A percentile compares a stretch with the other conserved stretches of the same genome.
These are phyloP conservation scores for Trichosurus vulpecula DNA, from an alignment of 2,797 vertebrate species.

Conservation along the genomic window DNA sequence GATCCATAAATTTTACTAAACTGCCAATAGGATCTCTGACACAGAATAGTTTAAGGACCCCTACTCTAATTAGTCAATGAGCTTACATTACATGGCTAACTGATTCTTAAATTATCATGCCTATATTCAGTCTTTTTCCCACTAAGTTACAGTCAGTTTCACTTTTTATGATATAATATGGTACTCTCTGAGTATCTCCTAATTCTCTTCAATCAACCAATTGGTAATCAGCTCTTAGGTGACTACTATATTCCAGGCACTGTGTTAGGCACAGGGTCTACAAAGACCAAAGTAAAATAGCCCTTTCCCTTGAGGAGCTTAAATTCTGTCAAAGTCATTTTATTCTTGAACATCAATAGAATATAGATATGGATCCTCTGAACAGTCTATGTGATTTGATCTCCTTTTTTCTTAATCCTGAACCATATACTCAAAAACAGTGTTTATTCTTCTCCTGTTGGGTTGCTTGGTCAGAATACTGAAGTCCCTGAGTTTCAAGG, in stretches of 20 bases:
- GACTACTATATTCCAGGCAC: neutral
- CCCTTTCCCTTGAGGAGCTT: neutral
- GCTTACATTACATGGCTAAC: neutral
- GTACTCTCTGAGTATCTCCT: neutral
- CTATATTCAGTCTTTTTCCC: neutral
- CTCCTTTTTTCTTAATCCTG: neutral
- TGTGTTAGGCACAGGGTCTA: neutral
- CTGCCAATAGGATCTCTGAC: neutral
- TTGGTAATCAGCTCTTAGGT: neutral
- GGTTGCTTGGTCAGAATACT: neutral
- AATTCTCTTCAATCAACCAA: neutral
- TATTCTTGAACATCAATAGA: neutral
- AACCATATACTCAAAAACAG: neutral
- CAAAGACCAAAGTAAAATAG: neutral
- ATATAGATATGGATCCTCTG: neutral
- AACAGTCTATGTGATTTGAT: neutral
- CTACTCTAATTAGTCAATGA: neutral
- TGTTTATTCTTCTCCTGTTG: neutral
- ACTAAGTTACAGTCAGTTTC: neutral
- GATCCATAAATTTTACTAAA: neutral
- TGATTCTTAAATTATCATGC: neutral
- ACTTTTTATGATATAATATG: neutral
- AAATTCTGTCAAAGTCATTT: neutral
- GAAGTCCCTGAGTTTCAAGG: neutral
- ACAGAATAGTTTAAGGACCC: neutral